Evolutionary conservation across 2,888 invertebrate genomes (phyloP), one percentile per base, ranked within the genome.

Genomic region (Oscheius sp.): DNA sequence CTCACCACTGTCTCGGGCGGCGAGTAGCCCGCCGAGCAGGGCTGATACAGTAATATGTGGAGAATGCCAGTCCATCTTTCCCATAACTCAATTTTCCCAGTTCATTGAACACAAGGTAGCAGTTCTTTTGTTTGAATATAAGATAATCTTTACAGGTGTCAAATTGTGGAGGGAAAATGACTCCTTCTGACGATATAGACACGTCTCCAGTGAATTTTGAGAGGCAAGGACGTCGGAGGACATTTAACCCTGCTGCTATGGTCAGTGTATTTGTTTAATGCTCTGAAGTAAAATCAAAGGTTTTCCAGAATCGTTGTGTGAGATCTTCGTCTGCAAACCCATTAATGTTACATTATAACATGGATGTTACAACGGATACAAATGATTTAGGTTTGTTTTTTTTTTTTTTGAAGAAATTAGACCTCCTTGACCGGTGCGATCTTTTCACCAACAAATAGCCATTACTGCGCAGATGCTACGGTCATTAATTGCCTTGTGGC

Each of bases 51-150:
- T 87, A 56, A 82, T 87, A n/a, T 87, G 87, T 64, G 86, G 86
- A 43, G 84, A 84, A 55, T 87, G 87, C 69, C 82, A 83, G 27
- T 71, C 74, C 6, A 77, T 82, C 66, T 87, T 87, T 74, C 77
- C 80, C 16, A 73, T 88, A 41, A 55, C 76, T 55, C 76, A 80
- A 45, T 88, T 87, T 73, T 76, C 78, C 25, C 68, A 74, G 23
- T 87, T 86, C 79, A 81, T 87, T 49, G 86, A 87, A 74, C 87
- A 87, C 80, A 87, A 87, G 75, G 87, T 88, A 66, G 5, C 16
- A 3, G 23, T 53, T 45, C 21, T 18, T 43, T 69, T 59, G 45
- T 41, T 66, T 59, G 41, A 55, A 35, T 35, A 35, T 35, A 9
- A 46, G 56, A 35, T 56, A 45, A 53, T 27, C 45, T 55, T 73